A percentile compares a stretch with the other conserved stretches of the same genome.
phyloP scores from a whole-genome alignment of 2,113 vertebrate genomes.

The Tenebrosternarchus preto region DNA sequence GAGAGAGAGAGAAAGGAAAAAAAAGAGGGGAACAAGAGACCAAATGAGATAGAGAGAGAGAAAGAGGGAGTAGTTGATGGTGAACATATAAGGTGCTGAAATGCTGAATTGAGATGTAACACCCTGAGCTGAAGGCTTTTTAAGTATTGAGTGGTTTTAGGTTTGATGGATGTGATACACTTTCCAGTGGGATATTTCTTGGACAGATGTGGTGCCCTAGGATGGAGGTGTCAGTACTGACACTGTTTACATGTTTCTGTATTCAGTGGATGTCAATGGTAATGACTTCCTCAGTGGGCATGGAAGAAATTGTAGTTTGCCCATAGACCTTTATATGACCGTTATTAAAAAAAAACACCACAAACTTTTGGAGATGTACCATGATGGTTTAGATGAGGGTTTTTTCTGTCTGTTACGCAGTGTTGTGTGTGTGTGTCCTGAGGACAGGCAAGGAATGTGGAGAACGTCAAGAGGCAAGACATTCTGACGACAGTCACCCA shows the following conservation, averaged over 20 bases:
- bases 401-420: no score
- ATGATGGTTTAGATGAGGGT: no score
- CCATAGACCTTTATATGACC: background rate
- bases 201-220: background rate
- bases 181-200: no score
- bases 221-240: background rate
- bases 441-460: constrained; percentile 60
- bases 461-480: constrained; percentile 66
- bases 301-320: background rate
- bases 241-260: background rate
- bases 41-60: no score
- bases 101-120: no score
- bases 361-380: background rate
- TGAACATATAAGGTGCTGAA: no score
- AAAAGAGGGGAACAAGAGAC: background rate
- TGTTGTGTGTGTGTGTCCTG: background rate
- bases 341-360: no score
- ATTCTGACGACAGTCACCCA: constrained; percentile 64
- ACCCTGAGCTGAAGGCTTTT: no score
- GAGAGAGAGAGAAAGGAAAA: background rate
- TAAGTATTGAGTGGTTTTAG: no score
- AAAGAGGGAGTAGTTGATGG: no score
- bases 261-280: background rate
- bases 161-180: no score
- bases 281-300: background rate